phyloP scores from a whole-genome alignment of 2,797 vertebrate species.

The Thaleichthys pacificus region DNA sequence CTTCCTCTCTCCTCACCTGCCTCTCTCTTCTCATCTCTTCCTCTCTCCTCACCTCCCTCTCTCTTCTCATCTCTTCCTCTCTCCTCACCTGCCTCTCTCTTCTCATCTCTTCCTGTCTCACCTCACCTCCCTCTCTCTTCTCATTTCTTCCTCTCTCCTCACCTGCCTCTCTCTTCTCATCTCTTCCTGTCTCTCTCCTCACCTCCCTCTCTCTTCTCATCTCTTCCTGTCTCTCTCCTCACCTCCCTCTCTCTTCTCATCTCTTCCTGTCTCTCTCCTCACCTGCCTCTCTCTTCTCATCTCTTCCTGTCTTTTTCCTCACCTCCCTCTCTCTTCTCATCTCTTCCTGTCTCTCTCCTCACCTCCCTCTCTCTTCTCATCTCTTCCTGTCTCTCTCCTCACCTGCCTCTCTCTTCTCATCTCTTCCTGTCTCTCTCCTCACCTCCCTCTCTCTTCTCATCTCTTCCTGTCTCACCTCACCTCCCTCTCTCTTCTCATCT shows the following conservation, averaged over 20 bases:
- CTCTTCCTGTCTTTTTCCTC: background rate
- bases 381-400: background rate
- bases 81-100: background rate
- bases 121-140: background rate
- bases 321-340: too few relatives aligned
- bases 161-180: background rate
- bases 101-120: too few relatives aligned
- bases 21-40: constrained; percentile 17
- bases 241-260: background rate
- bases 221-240: background rate
- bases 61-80: background rate
- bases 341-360: too few relatives aligned
- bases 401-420: background rate
- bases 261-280: background rate
- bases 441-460: background rate
- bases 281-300: background rate
- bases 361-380: too few relatives aligned
- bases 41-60: background rate
- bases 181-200: too few relatives aligned
- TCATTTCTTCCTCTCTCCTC: background rate
- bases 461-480: too few relatives aligned
- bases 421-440: background rate
- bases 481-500: background rate
- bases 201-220: too few relatives aligned
- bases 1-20: constrained; percentile 14